These are phyloP conservation scores for Thamnaconus septentrionalis DNA, from an alignment of 2,113 vertebrate genomes.

Conservation along the genomic window DNA sequence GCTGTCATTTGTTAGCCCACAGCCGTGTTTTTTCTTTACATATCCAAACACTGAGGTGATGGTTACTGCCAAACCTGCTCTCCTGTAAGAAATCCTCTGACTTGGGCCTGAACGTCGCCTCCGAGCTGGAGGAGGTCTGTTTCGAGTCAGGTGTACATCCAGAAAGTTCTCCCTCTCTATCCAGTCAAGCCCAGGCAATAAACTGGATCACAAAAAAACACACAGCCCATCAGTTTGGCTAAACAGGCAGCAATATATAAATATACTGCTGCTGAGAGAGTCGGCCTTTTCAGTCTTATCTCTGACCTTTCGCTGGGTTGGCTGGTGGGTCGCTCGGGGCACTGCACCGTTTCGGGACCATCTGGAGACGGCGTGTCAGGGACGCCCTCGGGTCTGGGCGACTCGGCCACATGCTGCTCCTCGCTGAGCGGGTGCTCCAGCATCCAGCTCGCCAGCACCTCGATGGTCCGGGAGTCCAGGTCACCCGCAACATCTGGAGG, in stretches of 20 bases:
- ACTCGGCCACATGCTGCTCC: conserved; percentile 65
- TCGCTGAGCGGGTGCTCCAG: conserved; percentile 79
- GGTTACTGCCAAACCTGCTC: conserved; percentile 67
- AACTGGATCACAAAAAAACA: conserved; percentile 45
- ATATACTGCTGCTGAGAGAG: too few relatives aligned
- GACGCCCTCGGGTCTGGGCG: conserved; percentile 37
- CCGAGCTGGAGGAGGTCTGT: conserved; percentile 80
- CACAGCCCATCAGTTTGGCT: neutral
- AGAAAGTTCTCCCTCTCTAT: conserved; percentile 82
- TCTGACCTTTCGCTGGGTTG: conserved; percentile 75
- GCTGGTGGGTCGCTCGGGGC: conserved; percentile 69
- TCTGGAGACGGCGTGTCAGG: conserved; percentile 73
- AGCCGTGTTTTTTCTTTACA: neutral
- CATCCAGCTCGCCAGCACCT: conserved; percentile 83
- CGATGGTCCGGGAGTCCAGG: conserved; percentile 78
- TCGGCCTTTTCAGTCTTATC: neutral
- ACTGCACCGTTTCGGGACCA: conserved; percentile 78
- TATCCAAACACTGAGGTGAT: neutral
- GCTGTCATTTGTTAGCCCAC: neutral
- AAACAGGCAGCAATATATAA: too few relatives aligned
- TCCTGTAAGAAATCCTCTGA: conserved; percentile 75
- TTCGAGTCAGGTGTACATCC: conserved; percentile 81
- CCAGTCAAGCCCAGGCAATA: conserved; percentile 78
- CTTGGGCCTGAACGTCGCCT: conserved; percentile 73
- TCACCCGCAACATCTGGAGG: conserved; percentile 77